phyloP scores from a whole-genome alignment of 2,797 vertebrate genomes.

The Microcaecilia unicolor region DNA sequence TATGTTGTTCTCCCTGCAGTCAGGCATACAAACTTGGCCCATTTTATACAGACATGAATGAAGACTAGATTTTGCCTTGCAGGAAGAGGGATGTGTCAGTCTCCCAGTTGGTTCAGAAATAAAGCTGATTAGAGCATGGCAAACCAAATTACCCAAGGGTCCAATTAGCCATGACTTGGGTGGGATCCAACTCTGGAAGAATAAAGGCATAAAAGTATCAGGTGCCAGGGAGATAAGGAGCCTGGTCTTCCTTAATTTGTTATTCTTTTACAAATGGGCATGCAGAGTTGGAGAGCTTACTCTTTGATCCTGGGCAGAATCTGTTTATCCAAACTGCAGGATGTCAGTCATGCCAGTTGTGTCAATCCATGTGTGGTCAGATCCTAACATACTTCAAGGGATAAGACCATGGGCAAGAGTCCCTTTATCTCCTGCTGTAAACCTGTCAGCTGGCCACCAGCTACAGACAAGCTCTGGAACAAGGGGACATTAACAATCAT shows the following conservation, averaged over 20 bases:
- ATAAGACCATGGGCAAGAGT: too few species aligned
- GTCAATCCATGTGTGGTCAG: neutral
- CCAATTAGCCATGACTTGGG: slow-evolving; percentile 47
- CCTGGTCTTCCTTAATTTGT: neutral
- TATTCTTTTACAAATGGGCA: neutral
- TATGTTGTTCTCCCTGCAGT: too few species aligned
- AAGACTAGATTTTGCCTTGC: too few species aligned
- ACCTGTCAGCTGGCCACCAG: too few species aligned
- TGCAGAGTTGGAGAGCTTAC: neutral
- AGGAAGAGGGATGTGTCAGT: too few species aligned
- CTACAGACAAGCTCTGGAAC: too few species aligned
- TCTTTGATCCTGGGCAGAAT: neutral
- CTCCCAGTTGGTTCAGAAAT: too few species aligned
- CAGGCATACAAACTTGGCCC: too few species aligned
- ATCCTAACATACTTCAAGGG: neutral
- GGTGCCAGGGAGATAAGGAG: slow-evolving; percentile 23
- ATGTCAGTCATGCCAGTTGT: neutral
- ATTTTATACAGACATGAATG: too few species aligned
- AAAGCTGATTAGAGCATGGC: too few species aligned
- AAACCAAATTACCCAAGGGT: slow-evolving; percentile 23
- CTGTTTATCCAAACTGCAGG: slow-evolving; percentile 14
- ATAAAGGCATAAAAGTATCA: slow-evolving; percentile 2
- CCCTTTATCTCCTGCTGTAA: too few species aligned
- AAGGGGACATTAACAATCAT: too few species aligned
- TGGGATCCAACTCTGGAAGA: slow-evolving; percentile 23